Evolutionary conservation across 2,113 vertebrate species (phyloP).

Genomic region (Cettia cetti): DNA sequence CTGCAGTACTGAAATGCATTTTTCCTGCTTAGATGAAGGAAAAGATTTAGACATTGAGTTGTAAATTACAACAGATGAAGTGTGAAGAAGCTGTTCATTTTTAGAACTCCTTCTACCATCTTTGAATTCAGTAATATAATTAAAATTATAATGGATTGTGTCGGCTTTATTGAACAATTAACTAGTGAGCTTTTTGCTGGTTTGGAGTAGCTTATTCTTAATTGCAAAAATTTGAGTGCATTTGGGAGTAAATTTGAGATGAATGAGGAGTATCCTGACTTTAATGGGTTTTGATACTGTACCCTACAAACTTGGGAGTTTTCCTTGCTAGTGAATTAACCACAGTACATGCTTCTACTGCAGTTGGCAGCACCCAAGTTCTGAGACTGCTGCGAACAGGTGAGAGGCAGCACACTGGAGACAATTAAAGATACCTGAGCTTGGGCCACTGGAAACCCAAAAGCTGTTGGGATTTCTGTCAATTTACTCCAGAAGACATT

Average conservation of each 20-base stretch:
- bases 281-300: background rate
- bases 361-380: background rate
- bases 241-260: background rate
- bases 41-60: background rate
- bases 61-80: background rate
- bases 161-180: background rate
- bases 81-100: constrained; percentile 17
- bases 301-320: background rate
- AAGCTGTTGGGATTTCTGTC: background rate
- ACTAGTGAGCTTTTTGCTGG: background rate
- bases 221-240: background rate
- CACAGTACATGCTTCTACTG: background rate
- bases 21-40: background rate
- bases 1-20: background rate
- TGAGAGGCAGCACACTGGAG: background rate
- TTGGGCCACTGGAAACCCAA: background rate
- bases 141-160: background rate
- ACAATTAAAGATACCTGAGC: background rate
- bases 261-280: background rate
- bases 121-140: constrained; percentile 23
- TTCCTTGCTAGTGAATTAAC: background rate
- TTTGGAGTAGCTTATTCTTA: background rate
- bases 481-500: background rate
- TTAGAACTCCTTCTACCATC: background rate
- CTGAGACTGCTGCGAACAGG: background rate